Conservation (phyloP, 35 echinoderm and acorn worm species). For the Lytechinus pictus region DNA sequence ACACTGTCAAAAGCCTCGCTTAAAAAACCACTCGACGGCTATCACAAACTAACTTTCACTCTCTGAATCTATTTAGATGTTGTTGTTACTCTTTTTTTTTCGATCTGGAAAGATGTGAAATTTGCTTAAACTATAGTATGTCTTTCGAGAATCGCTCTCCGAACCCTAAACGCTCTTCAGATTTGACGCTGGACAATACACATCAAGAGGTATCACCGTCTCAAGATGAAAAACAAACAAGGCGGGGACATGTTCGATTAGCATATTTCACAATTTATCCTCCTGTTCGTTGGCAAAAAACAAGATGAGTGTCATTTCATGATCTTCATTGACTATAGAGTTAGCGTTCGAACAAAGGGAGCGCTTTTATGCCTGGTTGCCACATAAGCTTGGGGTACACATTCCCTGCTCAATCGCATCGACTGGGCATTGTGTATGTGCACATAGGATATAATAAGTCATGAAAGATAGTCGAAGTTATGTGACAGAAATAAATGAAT, state of each 20-base stretch:
- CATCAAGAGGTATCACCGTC: constrained; percentile 31
- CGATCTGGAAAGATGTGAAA: constrained; percentile 4
- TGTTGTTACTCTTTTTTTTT: neutral
- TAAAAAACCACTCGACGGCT: constrained; percentile 41
- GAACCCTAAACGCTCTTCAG: neutral
- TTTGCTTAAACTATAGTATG: neutral
- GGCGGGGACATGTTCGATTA: constrained; percentile 26
- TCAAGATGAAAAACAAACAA: constrained; percentile 35
- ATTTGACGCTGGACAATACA: constrained; percentile 2
- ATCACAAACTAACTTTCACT: constrained; percentile 41
- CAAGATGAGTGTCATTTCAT: neutral
- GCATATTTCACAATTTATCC: neutral
- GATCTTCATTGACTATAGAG: constrained; percentile 28
- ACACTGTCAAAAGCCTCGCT: constrained; percentile 46
- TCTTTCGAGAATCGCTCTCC: neutral
- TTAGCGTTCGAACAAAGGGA: constrained; percentile 47
- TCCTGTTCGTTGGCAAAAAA: neutral
- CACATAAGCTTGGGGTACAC: neutral
- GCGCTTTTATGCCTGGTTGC: constrained; percentile 22
- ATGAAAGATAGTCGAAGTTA: constrained; percentile 26
- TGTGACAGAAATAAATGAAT: constrained; percentile 6
- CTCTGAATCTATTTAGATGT: neutral
- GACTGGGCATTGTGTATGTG: constrained; percentile 22
- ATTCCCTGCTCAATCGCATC: neutral
- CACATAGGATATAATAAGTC: constrained; percentile 6